Evolutionary conservation across 1,140 invertebrate species (phyloP).

Genomic region (Samia ricini): DNA sequence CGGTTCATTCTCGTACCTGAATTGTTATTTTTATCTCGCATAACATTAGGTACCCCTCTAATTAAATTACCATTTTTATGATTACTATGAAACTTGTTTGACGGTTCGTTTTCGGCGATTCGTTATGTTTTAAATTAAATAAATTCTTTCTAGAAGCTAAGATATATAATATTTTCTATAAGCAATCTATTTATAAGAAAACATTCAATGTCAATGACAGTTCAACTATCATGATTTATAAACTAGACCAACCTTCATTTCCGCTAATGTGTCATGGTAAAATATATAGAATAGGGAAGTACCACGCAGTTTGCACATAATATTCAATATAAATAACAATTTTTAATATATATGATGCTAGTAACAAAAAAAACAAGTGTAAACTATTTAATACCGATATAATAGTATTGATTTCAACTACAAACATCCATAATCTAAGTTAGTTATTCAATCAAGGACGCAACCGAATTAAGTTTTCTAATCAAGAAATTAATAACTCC

Average conservation of each 20-base stretch:
- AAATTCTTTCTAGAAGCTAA: not conserved
- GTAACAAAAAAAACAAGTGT: not conserved
- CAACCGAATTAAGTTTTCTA: not conserved
- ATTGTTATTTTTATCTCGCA: constrained; percentile 31
- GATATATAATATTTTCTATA: not conserved
- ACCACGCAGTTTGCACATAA: not conserved
- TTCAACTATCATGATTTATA: not conserved
- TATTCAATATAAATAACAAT: too few species aligned
- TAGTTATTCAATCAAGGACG: not conserved
- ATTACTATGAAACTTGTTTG: not conserved
- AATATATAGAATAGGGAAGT: not conserved
- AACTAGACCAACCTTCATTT: not conserved
- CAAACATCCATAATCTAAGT: not conserved
- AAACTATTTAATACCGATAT: not conserved
- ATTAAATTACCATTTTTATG: not conserved
- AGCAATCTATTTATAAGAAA: not conserved
- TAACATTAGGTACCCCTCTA: not conserved
- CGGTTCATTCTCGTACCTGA: constrained; percentile 32
- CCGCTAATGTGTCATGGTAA: not conserved
- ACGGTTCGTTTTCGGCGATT: not conserved
- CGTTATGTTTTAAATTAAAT: not conserved
- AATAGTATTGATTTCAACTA: not conserved
- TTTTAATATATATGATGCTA: not conserved
- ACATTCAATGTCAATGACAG: not conserved
- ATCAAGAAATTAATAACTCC: not conserved